A percentile compares a stretch with the other conserved stretches of the same genome.
Conservation (phyloP, 2,888 invertebrate genomes). For the Hydraecia micacea region DNA sequence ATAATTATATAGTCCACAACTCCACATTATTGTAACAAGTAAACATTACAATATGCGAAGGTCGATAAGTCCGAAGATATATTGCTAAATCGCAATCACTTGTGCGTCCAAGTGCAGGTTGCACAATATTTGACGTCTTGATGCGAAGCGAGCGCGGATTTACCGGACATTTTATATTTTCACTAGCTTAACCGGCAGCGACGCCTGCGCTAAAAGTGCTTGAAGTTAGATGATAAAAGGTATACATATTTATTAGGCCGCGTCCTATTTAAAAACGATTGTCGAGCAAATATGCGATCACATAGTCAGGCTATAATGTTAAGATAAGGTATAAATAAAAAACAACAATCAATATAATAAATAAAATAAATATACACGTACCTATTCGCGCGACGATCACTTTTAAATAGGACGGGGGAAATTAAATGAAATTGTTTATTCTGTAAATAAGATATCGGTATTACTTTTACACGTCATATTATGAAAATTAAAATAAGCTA, state of each 20-base stretch:
- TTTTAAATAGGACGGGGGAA: too few species aligned
- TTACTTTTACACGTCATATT: too few species aligned
- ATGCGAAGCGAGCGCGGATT: constrained; percentile 47
- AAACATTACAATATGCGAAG: constrained; percentile 71
- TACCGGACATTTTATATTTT: constrained; percentile 30
- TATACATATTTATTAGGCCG: neutral
- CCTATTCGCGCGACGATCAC: too few species aligned
- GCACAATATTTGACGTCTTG: constrained; percentile 62
- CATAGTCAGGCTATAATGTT: neutral
- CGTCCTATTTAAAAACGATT: too few species aligned
- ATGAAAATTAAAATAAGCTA: too few species aligned
- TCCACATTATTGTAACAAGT: constrained; percentile 61
- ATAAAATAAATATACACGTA: too few species aligned
- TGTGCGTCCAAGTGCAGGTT: constrained; percentile 71
- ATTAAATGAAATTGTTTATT: too few species aligned
- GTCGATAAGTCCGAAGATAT: constrained; percentile 74
- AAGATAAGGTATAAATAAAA: too few species aligned
- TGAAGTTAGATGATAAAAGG: neutral
- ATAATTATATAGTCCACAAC: constrained; percentile 46
- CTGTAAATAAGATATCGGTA: too few species aligned
- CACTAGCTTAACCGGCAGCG: constrained; percentile 5
- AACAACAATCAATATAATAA: too few species aligned
- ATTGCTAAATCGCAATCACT: constrained; percentile 79
- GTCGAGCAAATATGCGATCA: neutral
- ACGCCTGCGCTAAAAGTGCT: neutral